A percentile compares a stretch with the other conserved stretches of the same genome.
Conservation (phyloP, 1,140 invertebrate species). For the Eupeodes corollae region DNA sequence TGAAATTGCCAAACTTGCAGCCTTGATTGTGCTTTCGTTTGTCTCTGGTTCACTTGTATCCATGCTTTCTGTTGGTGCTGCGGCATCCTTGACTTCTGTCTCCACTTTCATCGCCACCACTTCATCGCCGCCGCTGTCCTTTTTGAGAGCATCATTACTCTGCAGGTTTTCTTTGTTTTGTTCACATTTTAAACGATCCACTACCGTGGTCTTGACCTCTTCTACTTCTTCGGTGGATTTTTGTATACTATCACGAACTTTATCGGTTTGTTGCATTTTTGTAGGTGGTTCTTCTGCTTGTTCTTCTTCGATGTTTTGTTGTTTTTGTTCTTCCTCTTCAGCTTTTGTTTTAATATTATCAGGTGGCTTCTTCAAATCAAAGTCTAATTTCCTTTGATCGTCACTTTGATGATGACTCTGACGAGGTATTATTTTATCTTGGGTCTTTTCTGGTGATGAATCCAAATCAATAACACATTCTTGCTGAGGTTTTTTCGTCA, state of each 20-base stretch:
- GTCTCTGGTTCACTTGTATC: neutral
- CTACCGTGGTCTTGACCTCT: neutral
- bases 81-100: neutral
- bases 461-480: neutral
- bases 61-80: neutral
- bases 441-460: neutral
- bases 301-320: no score
- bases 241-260: neutral
- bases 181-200: neutral
- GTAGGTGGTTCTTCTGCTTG: neutral
- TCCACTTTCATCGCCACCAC: neutral
- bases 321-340: no score
- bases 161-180: neutral
- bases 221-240: neutral
- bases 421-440: neutral
- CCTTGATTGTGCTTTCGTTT: neutral
- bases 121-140: neutral
- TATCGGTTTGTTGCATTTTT: conserved; percentile 1
- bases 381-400: neutral
- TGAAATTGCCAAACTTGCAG: neutral
- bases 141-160: neutral
- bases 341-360: no score
- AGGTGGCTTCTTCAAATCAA: neutral
- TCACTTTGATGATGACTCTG: no score
- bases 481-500: no score